Base-by-base conservation (phyloP, 37 sponge, comb jelly and placozoan species). In the Amphimedon queenslandica region DNA sequence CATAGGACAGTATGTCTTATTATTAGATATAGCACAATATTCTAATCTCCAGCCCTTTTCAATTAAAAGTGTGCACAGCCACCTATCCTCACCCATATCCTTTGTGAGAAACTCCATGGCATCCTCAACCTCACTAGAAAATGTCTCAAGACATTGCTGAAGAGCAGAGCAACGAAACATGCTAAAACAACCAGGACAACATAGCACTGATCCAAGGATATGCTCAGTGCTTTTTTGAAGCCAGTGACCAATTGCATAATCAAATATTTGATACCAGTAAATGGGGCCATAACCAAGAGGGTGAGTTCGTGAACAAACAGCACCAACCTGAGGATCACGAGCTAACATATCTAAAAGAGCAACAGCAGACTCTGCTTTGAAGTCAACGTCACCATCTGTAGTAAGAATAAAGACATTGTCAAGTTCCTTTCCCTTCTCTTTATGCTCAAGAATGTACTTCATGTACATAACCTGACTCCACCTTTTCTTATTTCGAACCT, bases 381-480 rank as follows among this genome's bases (percentile, higher is more conserved):
- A 94, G 27, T 85, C 84, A 57, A 94, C 84, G 42, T 94, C 95
- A 38, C 91, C 95, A 64, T 94, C 95, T 31, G 95, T 94, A 39
- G 95, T 94, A 42, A 94, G 82, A 31, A 94, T 94, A 74, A 82
- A 94, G 29, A 91, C 87, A 81, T 82, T 78, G 38, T 76, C 65
- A 3, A 79, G 69, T 2, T 39, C 29, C 37, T 77, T 51, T 30
- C 40, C 39, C 39, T 67, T 33, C 24, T 69, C 69, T 29, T 91
- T 64, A 42, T 82, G 70, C 57, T 89, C 74, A 40, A 90, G 47
- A 41, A 90, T 70, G 75, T 94, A 94, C 65, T 80, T 88, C 95
- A 94, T 94, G 77, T 94, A 94, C 95, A 94, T 94, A 31, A 94
- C 95, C 58, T 94, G 95, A 42, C 88, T 87, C 90, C 90, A 94